These are phyloP conservation scores for Chlorospingus semifuscus DNA, from an alignment of 2,797 vertebrate genomes.

Conservation along the genomic window DNA sequence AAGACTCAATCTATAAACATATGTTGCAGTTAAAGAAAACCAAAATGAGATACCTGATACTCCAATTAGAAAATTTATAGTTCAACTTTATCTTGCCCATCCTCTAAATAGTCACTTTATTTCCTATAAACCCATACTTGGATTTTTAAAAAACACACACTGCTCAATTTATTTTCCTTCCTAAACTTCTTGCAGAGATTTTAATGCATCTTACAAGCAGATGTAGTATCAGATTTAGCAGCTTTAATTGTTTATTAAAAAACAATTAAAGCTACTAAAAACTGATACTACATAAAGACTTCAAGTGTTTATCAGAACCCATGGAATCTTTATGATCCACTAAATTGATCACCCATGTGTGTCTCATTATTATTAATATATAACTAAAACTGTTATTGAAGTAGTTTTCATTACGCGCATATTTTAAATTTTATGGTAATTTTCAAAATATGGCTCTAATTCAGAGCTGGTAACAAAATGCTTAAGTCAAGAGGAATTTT, in stretches of 20 bases:
- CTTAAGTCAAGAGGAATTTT: background rate
- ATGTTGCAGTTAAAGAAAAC: background rate
- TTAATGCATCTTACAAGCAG: background rate
- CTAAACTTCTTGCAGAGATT: background rate
- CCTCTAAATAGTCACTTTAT: background rate
- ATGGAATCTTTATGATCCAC: background rate
- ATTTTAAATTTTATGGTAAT: background rate
- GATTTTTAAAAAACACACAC: background rate
- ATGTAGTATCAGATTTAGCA: background rate
- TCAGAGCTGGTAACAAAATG: background rate
- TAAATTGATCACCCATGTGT: accelerated
- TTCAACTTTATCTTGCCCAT: background rate
- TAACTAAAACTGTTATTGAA: background rate
- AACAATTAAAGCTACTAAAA: background rate
- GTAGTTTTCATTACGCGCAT: background rate
- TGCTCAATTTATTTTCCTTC: background rate
- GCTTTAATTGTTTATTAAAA: background rate
- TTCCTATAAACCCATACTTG: background rate
- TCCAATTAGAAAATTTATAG: background rate
- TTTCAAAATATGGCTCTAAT: background rate
- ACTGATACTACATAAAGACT: background rate
- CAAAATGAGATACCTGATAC: background rate
- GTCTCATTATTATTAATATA: background rate
- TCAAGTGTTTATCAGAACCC: background rate
- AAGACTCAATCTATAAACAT: background rate